Evolutionary conservation across 2,888 invertebrate species (phyloP), one percentile per base, ranked within the genome.

Genomic region (Macropis europaea): DNA sequence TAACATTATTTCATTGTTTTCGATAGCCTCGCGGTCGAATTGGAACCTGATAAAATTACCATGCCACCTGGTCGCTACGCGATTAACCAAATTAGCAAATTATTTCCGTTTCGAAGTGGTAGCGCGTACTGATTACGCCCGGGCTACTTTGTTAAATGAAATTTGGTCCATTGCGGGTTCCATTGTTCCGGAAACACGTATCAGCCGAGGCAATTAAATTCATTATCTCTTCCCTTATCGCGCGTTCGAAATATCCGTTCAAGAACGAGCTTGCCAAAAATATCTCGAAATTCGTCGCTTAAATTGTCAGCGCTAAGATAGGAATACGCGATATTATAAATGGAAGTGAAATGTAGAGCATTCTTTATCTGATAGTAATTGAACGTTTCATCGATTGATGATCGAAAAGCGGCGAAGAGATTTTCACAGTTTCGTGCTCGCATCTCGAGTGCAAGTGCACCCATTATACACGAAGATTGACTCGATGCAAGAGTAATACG

Each of bases 221-320:
- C 9, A 32, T 67, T 67, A 67, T 67, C 67, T 67, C 40, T 2
- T 19, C 3, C 2, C 66, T 67, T 66, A 67, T 67, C 66, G 9
- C 24, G 4, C 34, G 36, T 22, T 24, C 11, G 50, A 17, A 22
- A 43, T 13, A 36, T 53, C 32, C 40, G 42, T 22, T 9, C 38
- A 9, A n/a, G 9, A 17, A 17, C 15, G 11, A 17, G 1, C 4
- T 6, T 2, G 7, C 22, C 17, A 40, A 62, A 45, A 43, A 36
- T 45, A 43, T 28, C 13, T n/a, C 3, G 9, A 28, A 3, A 2
- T 1, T 17, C 36, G 17, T 15, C 5, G n/a, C 9, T 19, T n/a
- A 13, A 0, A n/a, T n/a, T n/a, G n/a, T n/a, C n/a, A n/a, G n/a
- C n/a, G n/a, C n/a, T n/a, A n/a, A n/a, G n/a, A n/a, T n/a, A n/a